Evolutionary conservation across 2,797 vertebrate species (phyloP).

Genomic region (Streptopelia turtur): DNA sequence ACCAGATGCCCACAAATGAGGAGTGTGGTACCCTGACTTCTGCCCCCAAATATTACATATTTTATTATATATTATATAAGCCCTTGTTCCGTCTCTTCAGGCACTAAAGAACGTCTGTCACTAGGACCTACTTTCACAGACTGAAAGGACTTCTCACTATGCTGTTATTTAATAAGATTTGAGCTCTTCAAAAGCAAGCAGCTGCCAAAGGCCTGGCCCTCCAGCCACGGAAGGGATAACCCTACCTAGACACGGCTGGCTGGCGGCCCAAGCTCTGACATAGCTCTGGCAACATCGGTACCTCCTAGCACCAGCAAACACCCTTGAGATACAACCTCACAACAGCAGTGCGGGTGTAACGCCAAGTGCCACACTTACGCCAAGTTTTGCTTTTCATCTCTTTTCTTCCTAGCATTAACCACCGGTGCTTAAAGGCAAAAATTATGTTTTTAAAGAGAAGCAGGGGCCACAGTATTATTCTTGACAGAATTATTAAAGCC

Average conservation of each 20-base stretch:
- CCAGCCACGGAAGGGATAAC: constrained; percentile 31
- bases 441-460: background rate
- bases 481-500: background rate
- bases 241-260: background rate
- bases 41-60: background rate
- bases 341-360: background rate
- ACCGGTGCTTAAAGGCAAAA: background rate
- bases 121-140: background rate
- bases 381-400: background rate
- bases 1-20: background rate
- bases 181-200: background rate
- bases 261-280: background rate
- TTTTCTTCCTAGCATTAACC: background rate
- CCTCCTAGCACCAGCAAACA: background rate
- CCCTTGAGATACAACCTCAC: background rate
- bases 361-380: rapidly evolving
- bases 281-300: background rate
- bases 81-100: background rate
- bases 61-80: background rate
- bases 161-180: background rate
- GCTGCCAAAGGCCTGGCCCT: constrained; percentile 12
- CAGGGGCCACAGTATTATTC: background rate
- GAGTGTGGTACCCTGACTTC: background rate
- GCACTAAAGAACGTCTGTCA: background rate
- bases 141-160: background rate